Evolutionary conservation across 2,797 vertebrate species (phyloP), one percentile per base, ranked within the genome.

Genomic region (Mormyrus proboscirostris): DNA sequence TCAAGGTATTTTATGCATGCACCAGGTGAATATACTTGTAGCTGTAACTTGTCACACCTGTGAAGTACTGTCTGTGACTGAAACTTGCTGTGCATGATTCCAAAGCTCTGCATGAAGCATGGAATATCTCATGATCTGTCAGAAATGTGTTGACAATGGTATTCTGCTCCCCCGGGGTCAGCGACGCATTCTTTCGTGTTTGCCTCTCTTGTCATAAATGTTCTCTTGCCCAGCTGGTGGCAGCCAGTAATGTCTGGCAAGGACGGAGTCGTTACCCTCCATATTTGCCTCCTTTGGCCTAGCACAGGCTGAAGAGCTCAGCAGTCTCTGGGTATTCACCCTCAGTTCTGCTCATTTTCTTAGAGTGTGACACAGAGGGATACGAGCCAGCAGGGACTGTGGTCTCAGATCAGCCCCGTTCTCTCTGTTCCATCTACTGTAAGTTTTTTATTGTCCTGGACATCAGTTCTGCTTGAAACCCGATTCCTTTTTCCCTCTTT

Each of bases 11-110:
- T 57, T 53, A 57, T 57, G 51, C 51, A 38, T 87, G 51, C 86
- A 38, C 50, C 29, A 19, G 22, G 85, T 86, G 86, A 14, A 41
- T 41, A 22, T 59, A 57, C 86, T 87, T 57, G 51, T 38, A 87
- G 3, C 4, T 87, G 33, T 87, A 59, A 87, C 51, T 33, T 92
- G 90, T 90, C 91, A 94, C 76, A 92, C 91, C 90, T 91, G 53
- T 86, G 88, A 76, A 90, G 41, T 86, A 82, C 76, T 47, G 49
- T 25, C 8, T 51, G 10, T 47, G 82, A 50, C 82, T 57, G 86
- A 50, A 57, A 19, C 51, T 55, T 59, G 86, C 86, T 57, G 86
- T n/a, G 51, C 29, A 57, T 41, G 33, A 57, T 87, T 57, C 51
- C 19, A 59, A 59, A 88, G 51, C 86, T 38, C 53, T 38, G 53